Evolutionary conservation across 2,797 vertebrate species (phyloP).

Genomic region (Tauraco hartlaubi): DNA sequence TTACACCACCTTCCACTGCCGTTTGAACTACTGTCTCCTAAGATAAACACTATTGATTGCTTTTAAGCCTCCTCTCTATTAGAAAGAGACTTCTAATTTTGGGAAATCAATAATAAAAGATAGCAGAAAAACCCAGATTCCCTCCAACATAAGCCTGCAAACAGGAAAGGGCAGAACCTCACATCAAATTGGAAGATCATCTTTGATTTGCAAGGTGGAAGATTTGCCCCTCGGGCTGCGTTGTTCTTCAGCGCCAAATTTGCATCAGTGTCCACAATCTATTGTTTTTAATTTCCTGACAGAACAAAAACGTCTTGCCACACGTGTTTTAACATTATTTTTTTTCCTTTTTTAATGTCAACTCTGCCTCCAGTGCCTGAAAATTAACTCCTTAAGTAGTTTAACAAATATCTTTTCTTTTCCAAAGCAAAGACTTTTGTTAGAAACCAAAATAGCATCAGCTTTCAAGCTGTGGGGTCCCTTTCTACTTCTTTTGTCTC

Average conservation of each 20-base stretch:
- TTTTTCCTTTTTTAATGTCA: not conserved
- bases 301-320: not conserved
- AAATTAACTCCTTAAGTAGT: constrained; percentile 39
- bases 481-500: constrained; percentile 32
- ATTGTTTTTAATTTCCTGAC: constrained; percentile 13
- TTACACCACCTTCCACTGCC: not conserved
- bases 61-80: constrained; percentile 42
- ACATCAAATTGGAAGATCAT: not conserved
- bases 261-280: not conserved
- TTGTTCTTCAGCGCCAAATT: not conserved
- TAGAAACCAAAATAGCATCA: not conserved
- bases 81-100: constrained; percentile 48
- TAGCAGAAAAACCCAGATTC: not conserved
- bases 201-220: not conserved
- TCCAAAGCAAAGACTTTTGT: constrained; percentile 19
- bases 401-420: not conserved
- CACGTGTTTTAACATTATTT: not conserved
- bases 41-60: constrained; percentile 43
- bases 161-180: not conserved
- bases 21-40: constrained; percentile 36
- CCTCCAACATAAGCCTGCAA: not conserved
- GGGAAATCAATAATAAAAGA: constrained; percentile 46
- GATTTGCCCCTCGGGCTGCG: not conserved
- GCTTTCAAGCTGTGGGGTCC: constrained; percentile 57
- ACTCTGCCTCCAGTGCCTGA: not conserved